phyloP scores from a whole-genome alignment of 2,797 vertebrate genomes.

The Mallotus villosus region DNA sequence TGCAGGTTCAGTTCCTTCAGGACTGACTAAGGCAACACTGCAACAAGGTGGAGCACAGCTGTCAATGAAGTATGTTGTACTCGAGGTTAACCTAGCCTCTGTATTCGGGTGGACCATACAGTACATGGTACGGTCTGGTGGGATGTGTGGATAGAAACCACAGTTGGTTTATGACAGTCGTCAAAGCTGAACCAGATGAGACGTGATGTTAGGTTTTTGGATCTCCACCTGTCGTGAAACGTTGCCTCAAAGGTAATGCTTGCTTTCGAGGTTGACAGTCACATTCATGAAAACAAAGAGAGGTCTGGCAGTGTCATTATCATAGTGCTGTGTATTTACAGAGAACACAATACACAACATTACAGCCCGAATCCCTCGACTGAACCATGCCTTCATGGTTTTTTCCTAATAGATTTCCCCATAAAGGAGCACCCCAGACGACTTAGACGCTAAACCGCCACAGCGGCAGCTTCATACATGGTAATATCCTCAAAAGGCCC shows the following conservation, averaged over 20 bases:
- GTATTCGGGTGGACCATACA: background rate
- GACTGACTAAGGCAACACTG: conserved; percentile 72
- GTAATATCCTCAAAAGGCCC: background rate
- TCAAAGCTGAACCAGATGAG: background rate
- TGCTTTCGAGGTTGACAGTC: conserved; percentile 22
- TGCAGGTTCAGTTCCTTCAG: conserved; percentile 83
- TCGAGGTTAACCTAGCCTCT: background rate
- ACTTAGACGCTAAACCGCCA: background rate
- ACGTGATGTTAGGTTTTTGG: background rate
- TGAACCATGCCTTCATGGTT: conserved; percentile 16
- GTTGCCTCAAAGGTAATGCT: conserved; percentile 48
- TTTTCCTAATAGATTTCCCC: conserved; percentile 13
- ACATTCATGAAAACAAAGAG: conserved; percentile 8
- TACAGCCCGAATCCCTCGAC: conserved; percentile 13
- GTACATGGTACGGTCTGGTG: no score
- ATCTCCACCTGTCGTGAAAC: conserved; percentile 47
- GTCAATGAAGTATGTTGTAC: background rate
- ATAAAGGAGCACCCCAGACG: conserved; percentile 1
- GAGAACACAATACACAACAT: conserved; percentile 11
- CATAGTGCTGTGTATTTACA: background rate
- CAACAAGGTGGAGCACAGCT: conserved; percentile 39
- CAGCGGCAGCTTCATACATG: background rate
- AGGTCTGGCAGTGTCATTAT: background rate
- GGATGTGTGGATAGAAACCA: background rate
- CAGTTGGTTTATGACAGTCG: background rate